Evolutionary conservation across 2,797 vertebrate species (phyloP), one percentile per base, ranked within the genome.

Genomic region (Pelodytes ibericus): DNA sequence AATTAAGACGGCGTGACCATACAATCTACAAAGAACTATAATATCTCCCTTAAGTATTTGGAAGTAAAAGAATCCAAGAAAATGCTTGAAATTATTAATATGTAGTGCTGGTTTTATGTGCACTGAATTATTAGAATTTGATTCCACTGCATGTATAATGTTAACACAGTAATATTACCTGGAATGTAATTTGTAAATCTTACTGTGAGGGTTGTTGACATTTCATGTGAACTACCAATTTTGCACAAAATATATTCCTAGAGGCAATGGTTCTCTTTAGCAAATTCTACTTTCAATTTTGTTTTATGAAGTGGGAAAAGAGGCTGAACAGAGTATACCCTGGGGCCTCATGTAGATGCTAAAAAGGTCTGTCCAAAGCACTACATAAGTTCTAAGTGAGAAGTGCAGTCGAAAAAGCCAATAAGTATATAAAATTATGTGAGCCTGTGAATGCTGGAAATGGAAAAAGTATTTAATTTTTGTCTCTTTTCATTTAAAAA

Each of bases 221-320:
- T 69, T 73, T 72, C 63, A 68, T 73, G 71, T 68, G 61, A 79
- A 68, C 76, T 79, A 61, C 71, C 76, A 79, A 73, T 79, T 73
- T 79, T 79, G 76, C 76, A 73, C 70, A 73, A 73, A 79, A 79
- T 79, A 79, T 79, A 79, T 79, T 79, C 70, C 76, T 79, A 73
- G 76, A 62, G 76, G 76, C 71, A 47, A 79, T 79, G 63, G 76
- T 79, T 66, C 64, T 79, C 70, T 73, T 70, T 79, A 79, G 44
- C 76, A 73, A 79, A 79, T 73, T 79, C 76, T 73, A 73, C 76
- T 79, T 79, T 79, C 76, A 79, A 79, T 79, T 79, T 79, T 79
- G 76, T 79, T 79, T 79, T 79, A 79, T 79, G 76, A 79, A 79
- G 76, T 79, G 76, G 71, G 76, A 79, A 79, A 73, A 69, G 76